Evolutionary conservation across 2,797 vertebrate genomes (phyloP), one percentile per base, ranked within the genome.

Genomic region (Nannoperca australis): DNA sequence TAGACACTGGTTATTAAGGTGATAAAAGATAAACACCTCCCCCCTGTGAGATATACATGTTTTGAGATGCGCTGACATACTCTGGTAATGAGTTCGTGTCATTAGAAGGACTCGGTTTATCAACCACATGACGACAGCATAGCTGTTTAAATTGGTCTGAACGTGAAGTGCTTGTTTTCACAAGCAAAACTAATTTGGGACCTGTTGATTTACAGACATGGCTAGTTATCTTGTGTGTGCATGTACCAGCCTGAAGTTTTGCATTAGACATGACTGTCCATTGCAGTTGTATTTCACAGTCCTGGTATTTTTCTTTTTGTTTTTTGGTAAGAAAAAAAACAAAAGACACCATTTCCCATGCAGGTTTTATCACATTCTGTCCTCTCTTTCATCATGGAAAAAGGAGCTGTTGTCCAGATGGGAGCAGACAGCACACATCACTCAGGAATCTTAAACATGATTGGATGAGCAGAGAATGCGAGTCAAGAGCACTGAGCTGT

Each of bases 21-120:
- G 75, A 59, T 72, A 24, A 84, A 55, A 82, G 79, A 85, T 70
- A 71, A 70, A 34, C 61, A 4, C 32, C 70, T 67, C 78, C 73
- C 73, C 49, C 20, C 77, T 15, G 70, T 66, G 82, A 71, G 70
- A 53, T 59, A 55, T 17, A 22, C 20, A 5, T 32, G 68, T 55
- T 82, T 85, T 84, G 70, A 91, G 82, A 94, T 92, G 91, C 88
- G 12, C 73, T 20, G 84, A 74, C 93, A 92, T 89, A 80, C 88
- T 78, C 84, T 13, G 73, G 47, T 88, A 87, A 91, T 84, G 70
- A 38, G 44, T 79, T 45, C 76, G 83, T 92, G 93, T 88, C 83
- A 76, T 88, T 77, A 87, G 77, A 70, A 65, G 74, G 62, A 27
- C 55, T 81, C 24, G 12, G 49, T 84, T 86, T 62, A 88, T 89